A percentile compares a stretch with the other conserved stretches of the same genome.
Conservation (phyloP, 2,888 invertebrate genomes). For the Leptogaster cylindrica region DNA sequence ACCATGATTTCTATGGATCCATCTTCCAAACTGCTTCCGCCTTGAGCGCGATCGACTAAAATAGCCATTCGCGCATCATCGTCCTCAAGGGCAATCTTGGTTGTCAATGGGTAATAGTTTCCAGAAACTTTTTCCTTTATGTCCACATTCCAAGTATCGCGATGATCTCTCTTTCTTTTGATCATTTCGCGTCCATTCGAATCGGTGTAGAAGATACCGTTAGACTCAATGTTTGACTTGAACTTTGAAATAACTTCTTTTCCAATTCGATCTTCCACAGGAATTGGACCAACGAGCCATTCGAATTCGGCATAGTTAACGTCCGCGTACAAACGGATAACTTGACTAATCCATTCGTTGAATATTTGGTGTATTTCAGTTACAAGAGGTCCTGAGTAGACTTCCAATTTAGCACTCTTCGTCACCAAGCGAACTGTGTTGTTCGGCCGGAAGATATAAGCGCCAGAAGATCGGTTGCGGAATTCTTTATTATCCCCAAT, state of each 20-base stretch:
- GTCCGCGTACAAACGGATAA: constrained; percentile 71
- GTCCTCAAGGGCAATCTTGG: constrained; percentile 76
- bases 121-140: constrained; percentile 76
- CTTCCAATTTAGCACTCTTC: constrained; percentile 49
- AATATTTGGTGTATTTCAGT: constrained; percentile 69
- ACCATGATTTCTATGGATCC: constrained; percentile 84
- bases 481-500: constrained; percentile 70
- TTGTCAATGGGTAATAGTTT: constrained; percentile 94
- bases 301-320: constrained; percentile 71
- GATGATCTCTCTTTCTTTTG: constrained; percentile 69
- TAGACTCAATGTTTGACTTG: constrained; percentile 68
- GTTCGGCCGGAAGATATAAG: constrained; percentile 86
- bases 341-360: constrained; percentile 75
- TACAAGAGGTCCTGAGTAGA: constrained; percentile 67
- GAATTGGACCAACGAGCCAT: constrained; percentile 81
- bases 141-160: constrained; percentile 77
- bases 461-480: constrained; percentile 81
- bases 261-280: constrained; percentile 69
- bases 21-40: constrained; percentile 76
- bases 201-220: constrained; percentile 85
- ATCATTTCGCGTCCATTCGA: constrained; percentile 90
- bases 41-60: constrained; percentile 81
- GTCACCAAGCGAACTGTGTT: constrained; percentile 56
- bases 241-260: constrained; percentile 85
- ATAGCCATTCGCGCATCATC: constrained; percentile 56